Conservation (phyloP, 2,113 vertebrate genomes). For the Malurus melanocephalus region DNA sequence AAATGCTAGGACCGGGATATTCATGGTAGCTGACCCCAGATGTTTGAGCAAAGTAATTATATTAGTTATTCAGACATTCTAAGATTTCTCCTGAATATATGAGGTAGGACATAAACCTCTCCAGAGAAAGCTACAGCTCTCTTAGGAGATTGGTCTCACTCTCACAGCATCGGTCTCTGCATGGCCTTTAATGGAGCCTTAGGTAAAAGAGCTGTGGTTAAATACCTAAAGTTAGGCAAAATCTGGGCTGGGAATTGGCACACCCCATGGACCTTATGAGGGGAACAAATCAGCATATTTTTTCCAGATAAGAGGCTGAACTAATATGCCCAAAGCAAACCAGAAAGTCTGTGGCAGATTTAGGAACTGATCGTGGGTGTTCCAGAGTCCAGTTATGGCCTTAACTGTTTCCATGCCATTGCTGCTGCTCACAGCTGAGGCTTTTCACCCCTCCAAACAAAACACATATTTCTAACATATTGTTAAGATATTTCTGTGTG, state of each 20-base stretch:
- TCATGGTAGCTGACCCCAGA: not conserved
- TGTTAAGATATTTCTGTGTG: not conserved
- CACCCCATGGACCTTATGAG: not conserved
- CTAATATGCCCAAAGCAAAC: slow-evolving; percentile 27
- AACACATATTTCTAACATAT: not conserved
- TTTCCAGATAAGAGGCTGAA: not conserved
- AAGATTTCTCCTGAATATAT: not conserved
- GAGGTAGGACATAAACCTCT: not conserved
- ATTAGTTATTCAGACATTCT: not conserved
- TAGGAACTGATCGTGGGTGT: not conserved
- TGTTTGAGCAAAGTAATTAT: not conserved
- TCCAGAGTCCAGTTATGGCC: not conserved
- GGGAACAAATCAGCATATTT: not conserved
- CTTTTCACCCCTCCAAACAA: not conserved
- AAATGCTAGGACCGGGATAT: not conserved
- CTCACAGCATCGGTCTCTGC: not conserved
- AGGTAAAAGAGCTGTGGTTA: not conserved
- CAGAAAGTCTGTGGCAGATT: not conserved
- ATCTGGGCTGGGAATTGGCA: not conserved
- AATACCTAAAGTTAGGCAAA: not conserved
- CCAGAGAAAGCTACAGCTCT: not conserved
- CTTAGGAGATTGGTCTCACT: not conserved
- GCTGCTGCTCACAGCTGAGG: not conserved
- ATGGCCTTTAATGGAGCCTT: not conserved
- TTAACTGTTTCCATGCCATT: not conserved